These are phyloP conservation scores for Phrynocephalus vlangalii DNA, from an alignment of 2,797 vertebrate genomes.

Conservation along the genomic window DNA sequence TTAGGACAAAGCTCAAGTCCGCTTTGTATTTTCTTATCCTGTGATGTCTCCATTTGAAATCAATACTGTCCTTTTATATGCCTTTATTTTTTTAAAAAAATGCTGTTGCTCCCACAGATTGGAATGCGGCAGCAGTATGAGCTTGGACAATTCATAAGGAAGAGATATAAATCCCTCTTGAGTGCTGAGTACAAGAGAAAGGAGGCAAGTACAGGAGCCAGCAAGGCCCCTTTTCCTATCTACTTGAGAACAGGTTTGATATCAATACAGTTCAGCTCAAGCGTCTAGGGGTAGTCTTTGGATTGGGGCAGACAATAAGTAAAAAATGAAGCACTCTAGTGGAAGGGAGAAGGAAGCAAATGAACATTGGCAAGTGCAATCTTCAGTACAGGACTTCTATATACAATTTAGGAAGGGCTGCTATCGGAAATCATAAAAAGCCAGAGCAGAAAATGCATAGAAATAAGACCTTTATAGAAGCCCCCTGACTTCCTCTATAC, in stretches of 20 bases:
- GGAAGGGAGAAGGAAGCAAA: no score
- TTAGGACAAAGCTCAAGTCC: neutral
- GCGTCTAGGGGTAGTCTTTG: neutral
- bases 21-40: neutral
- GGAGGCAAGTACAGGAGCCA: constrained; percentile 72
- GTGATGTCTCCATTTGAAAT: neutral
- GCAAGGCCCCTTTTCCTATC: neutral
- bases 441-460: no score
- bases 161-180: constrained; percentile 75
- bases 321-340: no score
- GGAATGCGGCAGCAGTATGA: constrained; percentile 79
- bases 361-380: no score
- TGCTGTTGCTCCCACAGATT: constrained; percentile 58
- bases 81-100: no score
- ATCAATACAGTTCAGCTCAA: neutral
- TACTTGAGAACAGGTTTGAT: neutral
- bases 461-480: no score
- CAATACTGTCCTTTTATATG: no score
- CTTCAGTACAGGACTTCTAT: no score
- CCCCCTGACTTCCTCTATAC: no score
- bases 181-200: constrained; percentile 69
- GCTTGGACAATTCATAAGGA: constrained; percentile 73
- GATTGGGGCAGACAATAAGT: neutral
- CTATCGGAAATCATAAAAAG: no score
- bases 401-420: no score